Percentiles rank a stretch among this genome's conserved stretches.
Evolutionary conservation across 2,888 invertebrate species (phyloP).

Genomic region (Sarcophaga caerulescens): DNA sequence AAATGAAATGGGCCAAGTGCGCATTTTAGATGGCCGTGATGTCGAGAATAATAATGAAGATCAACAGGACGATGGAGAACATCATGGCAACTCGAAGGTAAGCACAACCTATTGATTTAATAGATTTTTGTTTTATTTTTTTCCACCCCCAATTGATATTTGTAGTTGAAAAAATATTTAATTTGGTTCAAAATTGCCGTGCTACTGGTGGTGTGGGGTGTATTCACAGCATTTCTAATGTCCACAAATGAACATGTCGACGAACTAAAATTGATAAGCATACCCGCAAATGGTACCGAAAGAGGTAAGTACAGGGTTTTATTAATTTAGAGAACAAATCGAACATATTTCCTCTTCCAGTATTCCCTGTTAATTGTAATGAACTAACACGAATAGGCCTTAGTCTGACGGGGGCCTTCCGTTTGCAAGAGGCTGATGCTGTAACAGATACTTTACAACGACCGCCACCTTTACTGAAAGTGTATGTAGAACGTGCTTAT

Average conservation of each 20-base stretch:
- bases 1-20: constrained; percentile 80
- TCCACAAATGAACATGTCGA: constrained; percentile 86
- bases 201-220: constrained; percentile 85
- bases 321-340: background rate
- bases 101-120: constrained; percentile 19
- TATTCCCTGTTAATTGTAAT: constrained; percentile 77
- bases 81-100: constrained; percentile 73
- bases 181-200: constrained; percentile 82
- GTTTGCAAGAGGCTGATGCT: constrained; percentile 82
- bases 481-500: constrained; percentile 74
- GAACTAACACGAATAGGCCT: constrained; percentile 82
- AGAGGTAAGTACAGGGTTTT: constrained; percentile 69
- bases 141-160: background rate
- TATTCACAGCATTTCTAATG: constrained; percentile 87
- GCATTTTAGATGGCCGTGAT: constrained; percentile 77
- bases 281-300: constrained; percentile 78
- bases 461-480: constrained; percentile 72
- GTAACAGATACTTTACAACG: constrained; percentile 68
- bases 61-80: constrained; percentile 77
- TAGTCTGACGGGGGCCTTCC: constrained; percentile 84
- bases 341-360: constrained; percentile 66
- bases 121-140: constrained; percentile 6
- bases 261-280: constrained; percentile 84
- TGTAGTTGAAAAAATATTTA: constrained; percentile 76
- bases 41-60: constrained; percentile 79